These are phyloP conservation scores for Aphyosemion australe DNA, from an alignment of 2,113 vertebrate species.

Conservation along the genomic window DNA sequence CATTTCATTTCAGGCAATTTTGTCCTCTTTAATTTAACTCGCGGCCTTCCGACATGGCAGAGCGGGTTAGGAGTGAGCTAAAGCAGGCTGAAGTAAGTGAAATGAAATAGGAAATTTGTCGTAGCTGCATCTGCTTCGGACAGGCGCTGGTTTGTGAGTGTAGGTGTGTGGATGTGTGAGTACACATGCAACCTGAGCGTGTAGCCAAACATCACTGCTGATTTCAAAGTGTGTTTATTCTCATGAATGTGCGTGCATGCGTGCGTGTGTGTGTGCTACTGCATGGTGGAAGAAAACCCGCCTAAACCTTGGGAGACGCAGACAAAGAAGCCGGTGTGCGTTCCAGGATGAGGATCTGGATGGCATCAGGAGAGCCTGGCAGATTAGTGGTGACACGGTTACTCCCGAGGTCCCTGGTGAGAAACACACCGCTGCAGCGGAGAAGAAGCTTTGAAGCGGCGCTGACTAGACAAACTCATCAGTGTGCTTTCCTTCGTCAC, in stretches of 20 bases:
- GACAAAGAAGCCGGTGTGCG: conserved; percentile 94
- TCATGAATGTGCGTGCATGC: conserved; percentile 2
- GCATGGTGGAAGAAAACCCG: conserved; percentile 34
- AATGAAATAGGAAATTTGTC: conserved; percentile 87
- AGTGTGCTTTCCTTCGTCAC: conserved; percentile 10
- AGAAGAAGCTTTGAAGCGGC: conserved; percentile 67
- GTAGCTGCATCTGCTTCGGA: conserved; percentile 74
- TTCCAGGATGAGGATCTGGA: conserved; percentile 89
- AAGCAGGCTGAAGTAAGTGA: conserved; percentile 83
- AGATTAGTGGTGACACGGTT: conserved; percentile 91
- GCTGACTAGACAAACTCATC: conserved; percentile 75
- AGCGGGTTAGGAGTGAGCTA: conserved; percentile 87
- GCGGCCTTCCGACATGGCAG: conserved; percentile 89
- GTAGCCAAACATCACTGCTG: conserved; percentile 18
- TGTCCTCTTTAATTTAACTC: conserved; percentile 72
- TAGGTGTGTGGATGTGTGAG: conserved; percentile 19
- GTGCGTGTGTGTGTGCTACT: conserved; percentile 30
- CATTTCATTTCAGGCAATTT: conserved; percentile 70
- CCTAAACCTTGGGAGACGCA: conserved; percentile 76
- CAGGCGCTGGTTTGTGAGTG: conserved; percentile 51
- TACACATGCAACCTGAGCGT: neutral
- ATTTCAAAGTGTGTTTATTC: conserved; percentile 20
- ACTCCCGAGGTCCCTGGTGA: conserved; percentile 86
- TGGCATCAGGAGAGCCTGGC: conserved; percentile 83
- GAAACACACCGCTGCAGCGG: conserved; percentile 62